These are phyloP conservation scores for Casuarius casuarius DNA, from an alignment of 2,113 vertebrate species.

Conservation along the genomic window DNA sequence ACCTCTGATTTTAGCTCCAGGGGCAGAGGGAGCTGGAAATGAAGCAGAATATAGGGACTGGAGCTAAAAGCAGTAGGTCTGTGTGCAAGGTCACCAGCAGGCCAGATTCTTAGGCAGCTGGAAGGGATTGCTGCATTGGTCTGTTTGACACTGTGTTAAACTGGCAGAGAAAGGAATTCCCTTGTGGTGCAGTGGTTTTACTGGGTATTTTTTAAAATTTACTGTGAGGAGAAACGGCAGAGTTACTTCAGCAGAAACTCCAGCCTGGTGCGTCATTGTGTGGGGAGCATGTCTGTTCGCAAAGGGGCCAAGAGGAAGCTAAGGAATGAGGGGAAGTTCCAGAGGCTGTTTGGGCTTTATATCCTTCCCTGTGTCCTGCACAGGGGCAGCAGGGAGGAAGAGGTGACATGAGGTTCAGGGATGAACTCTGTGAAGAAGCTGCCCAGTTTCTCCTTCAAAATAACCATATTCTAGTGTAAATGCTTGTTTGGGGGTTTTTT, in stretches of 20 bases:
- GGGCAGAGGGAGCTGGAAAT: conserved; percentile 2
- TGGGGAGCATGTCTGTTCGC: background rate
- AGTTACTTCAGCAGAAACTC: background rate
- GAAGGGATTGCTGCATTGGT: background rate
- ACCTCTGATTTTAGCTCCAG: background rate
- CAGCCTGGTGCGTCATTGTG: background rate
- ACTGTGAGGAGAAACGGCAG: background rate
- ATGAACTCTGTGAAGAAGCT: background rate
- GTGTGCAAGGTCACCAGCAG: background rate
- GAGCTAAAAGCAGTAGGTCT: background rate
- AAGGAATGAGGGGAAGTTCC: background rate
- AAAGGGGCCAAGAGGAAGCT: background rate
- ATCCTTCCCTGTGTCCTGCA: background rate
- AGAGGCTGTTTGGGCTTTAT: background rate
- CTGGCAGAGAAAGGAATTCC: conserved; percentile 29
- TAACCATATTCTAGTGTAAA: background rate
- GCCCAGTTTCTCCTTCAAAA: background rate
- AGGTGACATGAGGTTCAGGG: background rate
- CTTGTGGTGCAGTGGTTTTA: conserved; percentile 24
- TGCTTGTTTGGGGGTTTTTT: background rate
- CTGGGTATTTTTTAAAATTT: background rate
- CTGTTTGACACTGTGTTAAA: conserved; percentile 18
- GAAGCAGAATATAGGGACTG: background rate
- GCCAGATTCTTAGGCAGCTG: background rate
- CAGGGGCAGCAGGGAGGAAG: background rate